Conservation (phyloP, 2,797 vertebrate species). For the Enteromius anoplus region DNA sequence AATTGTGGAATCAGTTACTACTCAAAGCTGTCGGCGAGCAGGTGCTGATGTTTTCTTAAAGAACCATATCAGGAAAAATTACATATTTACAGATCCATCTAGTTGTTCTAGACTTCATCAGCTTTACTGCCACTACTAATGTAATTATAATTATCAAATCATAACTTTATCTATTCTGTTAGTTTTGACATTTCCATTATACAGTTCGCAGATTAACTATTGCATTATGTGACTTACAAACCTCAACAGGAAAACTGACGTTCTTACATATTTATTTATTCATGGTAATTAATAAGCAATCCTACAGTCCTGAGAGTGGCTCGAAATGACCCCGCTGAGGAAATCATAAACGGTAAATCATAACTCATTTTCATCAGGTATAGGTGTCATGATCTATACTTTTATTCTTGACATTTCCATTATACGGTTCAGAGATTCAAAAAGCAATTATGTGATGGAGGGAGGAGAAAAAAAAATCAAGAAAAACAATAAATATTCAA, state of each 20-base stretch:
- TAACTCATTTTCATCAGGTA: constrained; percentile 30
- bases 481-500: constrained; percentile 38
- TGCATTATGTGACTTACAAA: not conserved
- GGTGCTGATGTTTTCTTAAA: not conserved
- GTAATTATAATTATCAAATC: constrained; percentile 1
- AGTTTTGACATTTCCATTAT: constrained; percentile 17
- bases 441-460: constrained; percentile 41
- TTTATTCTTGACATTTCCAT: constrained; percentile 34
- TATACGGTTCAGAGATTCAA: constrained; percentile 39
- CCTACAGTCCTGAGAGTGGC: not conserved
- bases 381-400: constrained; percentile 31
- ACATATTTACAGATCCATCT: not conserved
- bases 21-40: not conserved
- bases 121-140: not conserved
- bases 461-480: not conserved
- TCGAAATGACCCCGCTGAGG: not conserved
- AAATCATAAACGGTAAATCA: constrained; percentile 19
- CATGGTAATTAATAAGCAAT: constrained; percentile 23
- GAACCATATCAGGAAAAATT: not conserved
- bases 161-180: constrained; percentile 6
- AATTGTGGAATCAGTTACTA: not conserved
- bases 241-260: not conserved
- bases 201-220: not conserved
- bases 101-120: not conserved
- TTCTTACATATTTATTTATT: constrained; percentile 27